A percentile compares a stretch with the other conserved stretches of the same genome.
These are phyloP conservation scores for Rhynchomys soricoides DNA, from an alignment of 2,113 vertebrate genomes.

Conservation along the genomic window DNA sequence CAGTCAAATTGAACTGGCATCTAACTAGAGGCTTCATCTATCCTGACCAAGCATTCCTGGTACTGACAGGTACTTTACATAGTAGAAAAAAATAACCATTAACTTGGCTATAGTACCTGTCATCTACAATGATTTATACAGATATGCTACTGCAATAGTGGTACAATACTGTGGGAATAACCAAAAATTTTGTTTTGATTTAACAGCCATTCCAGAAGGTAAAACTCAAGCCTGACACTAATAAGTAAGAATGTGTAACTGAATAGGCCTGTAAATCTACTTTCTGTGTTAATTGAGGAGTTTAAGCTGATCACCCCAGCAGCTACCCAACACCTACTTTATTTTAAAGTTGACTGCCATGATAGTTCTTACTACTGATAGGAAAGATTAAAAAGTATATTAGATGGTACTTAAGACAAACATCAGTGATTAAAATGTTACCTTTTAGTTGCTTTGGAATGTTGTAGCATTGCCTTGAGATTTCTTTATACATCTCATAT, in stretches of 20 bases:
- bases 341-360: background rate
- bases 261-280: background rate
- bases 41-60: background rate
- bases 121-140: background rate
- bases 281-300: background rate
- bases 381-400: background rate
- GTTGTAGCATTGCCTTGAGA: background rate
- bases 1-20: background rate
- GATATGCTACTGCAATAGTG: background rate
- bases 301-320: background rate
- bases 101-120: background rate
- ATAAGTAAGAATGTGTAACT: background rate
- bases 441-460: background rate
- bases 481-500: background rate
- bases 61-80: background rate
- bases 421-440: background rate
- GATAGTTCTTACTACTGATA: background rate
- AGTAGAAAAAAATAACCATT: background rate
- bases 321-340: background rate
- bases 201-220: background rate
- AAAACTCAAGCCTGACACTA: background rate
- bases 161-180: background rate
- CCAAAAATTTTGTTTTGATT: background rate
- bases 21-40: background rate
- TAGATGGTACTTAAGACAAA: background rate